Base-by-base conservation (phyloP, 2,113 vertebrate genomes). In the Rhodinocichla rosea region DNA sequence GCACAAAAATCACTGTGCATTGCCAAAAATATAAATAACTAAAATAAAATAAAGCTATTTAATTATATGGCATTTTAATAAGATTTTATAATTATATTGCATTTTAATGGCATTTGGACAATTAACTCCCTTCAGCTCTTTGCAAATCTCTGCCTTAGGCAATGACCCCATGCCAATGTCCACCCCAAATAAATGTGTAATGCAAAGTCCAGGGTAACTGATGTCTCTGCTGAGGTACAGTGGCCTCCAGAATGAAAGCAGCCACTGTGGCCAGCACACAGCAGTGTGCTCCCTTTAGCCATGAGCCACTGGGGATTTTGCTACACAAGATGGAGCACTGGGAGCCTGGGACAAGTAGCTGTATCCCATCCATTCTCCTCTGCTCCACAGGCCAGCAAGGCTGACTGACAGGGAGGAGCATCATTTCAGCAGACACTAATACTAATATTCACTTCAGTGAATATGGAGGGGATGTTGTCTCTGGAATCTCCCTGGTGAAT, bases 51-150 rank as follows among this genome's bases (percentile, higher is more conserved):
- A 89, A 55, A 77, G 52, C 71, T 63, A 71, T 71, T 81, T 74
- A 86, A 89, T 93, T 92, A 60, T 84, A 87, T 42, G 50, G n/a
- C 60, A 49, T 84, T 93, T 96, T 89, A 96, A 93, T 71, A 73
- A 78, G 68, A 47, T 83, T 90, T 93, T 87, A 71, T 91, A 94
- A 94, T 96, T 83, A 91, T 86, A 95, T 75, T 93, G 93, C 68
- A 56, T 82, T 96, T 95, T 93, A 96, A 95, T 96, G 76, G 65
- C 76, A 94, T 86, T 84, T 87, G 64, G 85, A 78, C 86, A 90
- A 89, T 95, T 95, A 96, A 92, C 76, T 96, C 79, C 40, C 44
- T 92, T 70, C 49, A 81, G 37, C 53, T 86, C 69, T 91, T 78
- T 92, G 86, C 71, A 95, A 82, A 87, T 86, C 52, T 70, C 73